Percentiles rank a stretch among this genome's conserved stretches.
These are phyloP conservation scores for Dreissena polymorpha DNA, from an alignment of 1,140 invertebrate species.

Conservation along the genomic window DNA sequence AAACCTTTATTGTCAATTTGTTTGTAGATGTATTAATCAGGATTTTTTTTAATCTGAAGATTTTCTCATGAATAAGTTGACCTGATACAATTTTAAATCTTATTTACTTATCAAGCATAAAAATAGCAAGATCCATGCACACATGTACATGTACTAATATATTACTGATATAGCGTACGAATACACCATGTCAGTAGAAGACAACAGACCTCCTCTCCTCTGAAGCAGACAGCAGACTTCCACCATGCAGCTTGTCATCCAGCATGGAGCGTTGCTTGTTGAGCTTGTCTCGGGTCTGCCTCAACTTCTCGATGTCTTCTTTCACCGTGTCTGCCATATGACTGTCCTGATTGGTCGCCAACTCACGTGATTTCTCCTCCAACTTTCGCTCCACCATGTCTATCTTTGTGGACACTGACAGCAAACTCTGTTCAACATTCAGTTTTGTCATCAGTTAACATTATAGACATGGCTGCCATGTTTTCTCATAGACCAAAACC, in stretches of 20 bases:
- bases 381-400: conserved; percentile 74
- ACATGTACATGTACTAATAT: too few species aligned
- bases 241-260: conserved; percentile 89
- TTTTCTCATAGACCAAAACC: too few species aligned
- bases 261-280: conserved; percentile 88
- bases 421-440: conserved; percentile 66
- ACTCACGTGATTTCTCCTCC: conserved; percentile 83
- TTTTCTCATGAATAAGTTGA: too few species aligned
- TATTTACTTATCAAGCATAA: too few species aligned
- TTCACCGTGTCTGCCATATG: conserved; percentile 80
- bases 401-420: conserved; percentile 71
- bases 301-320: conserved; percentile 89
- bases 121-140: too few species aligned
- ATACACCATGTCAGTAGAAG: background rate
- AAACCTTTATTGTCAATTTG: too few species aligned
- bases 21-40: too few species aligned
- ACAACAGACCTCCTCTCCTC: conserved; percentile 75
- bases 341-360: conserved; percentile 68
- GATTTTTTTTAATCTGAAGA: too few species aligned
- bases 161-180: too few species aligned
- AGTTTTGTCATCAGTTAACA: background rate
- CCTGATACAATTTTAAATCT: too few species aligned
- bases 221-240: conserved; percentile 78
- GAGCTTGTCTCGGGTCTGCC: conserved; percentile 88
- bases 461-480: too few species aligned